phyloP scores from a whole-genome alignment of 2,797 vertebrate species.

The Halcyon smyrnensis region DNA sequence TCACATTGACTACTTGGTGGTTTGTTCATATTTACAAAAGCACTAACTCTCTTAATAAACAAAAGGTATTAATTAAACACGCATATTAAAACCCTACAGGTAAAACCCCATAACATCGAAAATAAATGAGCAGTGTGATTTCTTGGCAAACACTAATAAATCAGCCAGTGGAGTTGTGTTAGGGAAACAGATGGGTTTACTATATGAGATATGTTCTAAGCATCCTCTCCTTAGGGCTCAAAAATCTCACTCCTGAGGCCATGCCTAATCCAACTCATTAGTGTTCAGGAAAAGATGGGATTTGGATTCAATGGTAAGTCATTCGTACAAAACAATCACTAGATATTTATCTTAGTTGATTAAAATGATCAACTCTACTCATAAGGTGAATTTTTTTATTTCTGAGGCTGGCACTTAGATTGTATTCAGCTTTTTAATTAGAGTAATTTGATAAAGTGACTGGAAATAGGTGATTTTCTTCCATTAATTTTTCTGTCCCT shows the following conservation, averaged over 20 bases:
- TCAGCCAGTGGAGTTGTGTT: not conserved
- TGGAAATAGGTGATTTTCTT: conserved; percentile 11
- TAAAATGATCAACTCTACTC: not conserved
- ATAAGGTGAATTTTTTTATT: not conserved
- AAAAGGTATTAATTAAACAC: not conserved
- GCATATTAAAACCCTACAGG: not conserved
- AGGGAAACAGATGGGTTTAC: not conserved
- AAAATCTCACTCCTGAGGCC: not conserved
- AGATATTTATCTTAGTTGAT: not conserved
- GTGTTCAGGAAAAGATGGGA: not conserved
- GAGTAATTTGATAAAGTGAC: not conserved
- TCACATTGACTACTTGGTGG: not conserved
- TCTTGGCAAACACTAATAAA: not conserved
- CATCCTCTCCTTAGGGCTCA: not conserved
- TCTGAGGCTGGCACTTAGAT: not conserved
- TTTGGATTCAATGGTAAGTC: not conserved
- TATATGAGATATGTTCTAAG: not conserved
- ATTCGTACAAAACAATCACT: not conserved
- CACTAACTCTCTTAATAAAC: not conserved
- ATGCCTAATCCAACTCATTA: not conserved
- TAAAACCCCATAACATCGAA: not conserved
- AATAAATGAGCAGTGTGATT: not conserved
- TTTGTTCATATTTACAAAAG: not conserved
- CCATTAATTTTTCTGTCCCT: not conserved
- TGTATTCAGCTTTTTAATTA: not conserved